Percentiles rank a stretch among this genome's conserved stretches.
Evolutionary conservation across 2,888 invertebrate genomes (phyloP).

Genomic region (Oscheius sp.): DNA sequence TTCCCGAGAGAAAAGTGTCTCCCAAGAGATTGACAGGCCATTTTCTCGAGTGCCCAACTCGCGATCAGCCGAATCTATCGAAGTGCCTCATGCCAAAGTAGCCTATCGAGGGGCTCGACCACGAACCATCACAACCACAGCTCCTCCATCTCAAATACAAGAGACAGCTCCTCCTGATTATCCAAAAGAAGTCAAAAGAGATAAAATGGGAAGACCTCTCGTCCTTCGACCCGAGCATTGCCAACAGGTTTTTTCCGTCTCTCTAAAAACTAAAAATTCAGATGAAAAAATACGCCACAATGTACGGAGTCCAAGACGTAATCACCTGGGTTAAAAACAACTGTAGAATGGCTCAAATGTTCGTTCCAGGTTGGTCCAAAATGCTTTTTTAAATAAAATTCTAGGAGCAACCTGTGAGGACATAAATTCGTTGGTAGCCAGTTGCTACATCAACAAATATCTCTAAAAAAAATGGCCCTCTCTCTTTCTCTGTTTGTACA

Average conservation of each 20-base stretch:
- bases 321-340: slow-evolving; percentile 60
- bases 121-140: slow-evolving; percentile 1
- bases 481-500: slow-evolving; percentile 12
- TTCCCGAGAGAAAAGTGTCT: background rate
- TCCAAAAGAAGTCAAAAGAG: slow-evolving; percentile 47
- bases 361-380: slow-evolving; percentile 49
- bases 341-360: slow-evolving; percentile 67
- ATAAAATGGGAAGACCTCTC: slow-evolving; percentile 54
- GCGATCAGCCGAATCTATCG: slow-evolving; percentile 12
- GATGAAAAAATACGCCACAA: slow-evolving; percentile 62
- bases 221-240: slow-evolving; percentile 63
- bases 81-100: slow-evolving; percentile 33
- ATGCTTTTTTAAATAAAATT: background rate
- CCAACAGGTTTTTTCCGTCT: too few relatives aligned
- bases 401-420: slow-evolving; percentile 64
- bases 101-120: background rate
- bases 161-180: slow-evolving; percentile 24
- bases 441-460: slow-evolving; percentile 56
- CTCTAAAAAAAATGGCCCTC: background rate
- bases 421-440: slow-evolving; percentile 66
- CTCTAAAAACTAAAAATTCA: too few relatives aligned
- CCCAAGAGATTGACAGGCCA: background rate
- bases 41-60: background rate
- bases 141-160: background rate
- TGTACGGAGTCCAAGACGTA: slow-evolving; percentile 65